Evolutionary conservation across 2,888 invertebrate species (phyloP), one percentile per base, ranked within the genome.

Genomic region (Pachymerium ferrugineum): DNA sequence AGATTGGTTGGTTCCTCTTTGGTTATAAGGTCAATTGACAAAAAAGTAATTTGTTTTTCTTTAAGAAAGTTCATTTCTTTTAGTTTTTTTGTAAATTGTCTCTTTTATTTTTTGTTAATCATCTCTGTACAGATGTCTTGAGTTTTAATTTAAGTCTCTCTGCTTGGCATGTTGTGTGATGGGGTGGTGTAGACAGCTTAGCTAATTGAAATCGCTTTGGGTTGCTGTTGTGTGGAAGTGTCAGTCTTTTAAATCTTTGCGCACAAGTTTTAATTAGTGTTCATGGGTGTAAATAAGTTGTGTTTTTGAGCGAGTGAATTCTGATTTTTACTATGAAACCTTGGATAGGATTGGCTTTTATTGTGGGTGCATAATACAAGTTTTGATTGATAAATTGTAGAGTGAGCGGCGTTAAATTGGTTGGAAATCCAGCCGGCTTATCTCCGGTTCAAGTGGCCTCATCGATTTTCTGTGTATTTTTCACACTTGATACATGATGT

Each of bases 171-270:
- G 62, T 62, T 62, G 62, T 62, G 62, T 62, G 62, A 62, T 62
- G 62, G 62, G 62, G 62, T 62, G 62, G 62, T 62, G 62, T 62
- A 62, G 62, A 62, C 62, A 62, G 62, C 62, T 62, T 62, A 62
- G 62, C 62, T 62, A 62, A 62, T 62, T 62, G 62, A 62, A 62
- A 62, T 62, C 62, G 62, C 62, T 62, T 62, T 62, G 62, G 62
- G 62, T 62, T 62, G 62, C 62, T 62, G 62, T 62, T 62, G 62
- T 62, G 62, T 62, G 62, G 62, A 62, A 62, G 62, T 62, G 62
- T 62, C 62, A 62, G 62, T 62, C 62, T 62, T 62, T 62, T 62
- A 62, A 62, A 28, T 62, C 62, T 62, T 62, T 62, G 62, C 62
- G 62, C 62, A 62, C 62, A 62, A 62, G 62, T 62, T 62, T 62